Evolutionary conservation across 1,140 invertebrate genomes (phyloP).

Genomic region (Scylla paramamosain): DNA sequence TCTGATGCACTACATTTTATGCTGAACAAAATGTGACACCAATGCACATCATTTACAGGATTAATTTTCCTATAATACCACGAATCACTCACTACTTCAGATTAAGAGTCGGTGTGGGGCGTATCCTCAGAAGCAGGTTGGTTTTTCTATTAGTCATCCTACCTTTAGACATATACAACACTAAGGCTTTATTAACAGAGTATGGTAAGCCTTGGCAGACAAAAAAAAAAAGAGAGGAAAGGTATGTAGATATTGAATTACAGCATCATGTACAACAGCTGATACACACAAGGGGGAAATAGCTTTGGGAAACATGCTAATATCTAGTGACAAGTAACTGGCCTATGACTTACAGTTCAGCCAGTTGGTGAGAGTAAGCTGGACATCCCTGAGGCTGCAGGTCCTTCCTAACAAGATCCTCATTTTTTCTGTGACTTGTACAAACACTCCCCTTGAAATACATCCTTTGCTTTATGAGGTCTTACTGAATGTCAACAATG

Average conservation of each 20-base stretch:
- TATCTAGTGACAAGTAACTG: not conserved
- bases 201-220: not conserved
- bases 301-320: not conserved
- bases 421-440: not conserved
- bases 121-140: not conserved
- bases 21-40: not conserved
- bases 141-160: not conserved
- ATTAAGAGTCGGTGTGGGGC: not conserved
- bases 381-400: not conserved
- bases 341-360: not conserved
- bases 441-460: not conserved
- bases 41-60: not conserved
- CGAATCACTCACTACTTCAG: not conserved
- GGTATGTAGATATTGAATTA: not conserved
- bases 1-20: constrained; percentile 23
- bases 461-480: not conserved
- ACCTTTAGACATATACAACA: constrained; percentile 2
- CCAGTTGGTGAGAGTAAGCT: not conserved
- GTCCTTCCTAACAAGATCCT: not conserved
- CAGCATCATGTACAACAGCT: not conserved
- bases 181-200: not conserved
- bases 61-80: not conserved
- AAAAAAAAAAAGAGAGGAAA: no score
- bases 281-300: not conserved
- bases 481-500: not conserved